Conservation (phyloP, 2,797 vertebrate species). For the Atherinosoma microstoma region DNA sequence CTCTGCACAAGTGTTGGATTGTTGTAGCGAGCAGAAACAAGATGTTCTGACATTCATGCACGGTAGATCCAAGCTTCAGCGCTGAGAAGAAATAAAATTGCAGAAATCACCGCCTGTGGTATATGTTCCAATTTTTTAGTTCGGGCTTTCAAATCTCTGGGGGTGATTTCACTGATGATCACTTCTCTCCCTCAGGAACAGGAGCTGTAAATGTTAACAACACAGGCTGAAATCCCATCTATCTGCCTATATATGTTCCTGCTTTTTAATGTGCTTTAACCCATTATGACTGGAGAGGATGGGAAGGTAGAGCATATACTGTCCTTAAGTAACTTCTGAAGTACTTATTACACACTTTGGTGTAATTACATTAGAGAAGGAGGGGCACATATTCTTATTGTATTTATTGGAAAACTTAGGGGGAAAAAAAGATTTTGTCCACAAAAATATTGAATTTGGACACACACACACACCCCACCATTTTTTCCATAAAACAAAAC, state of each 20-base stretch:
- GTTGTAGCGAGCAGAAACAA: slow-evolving; percentile 4
- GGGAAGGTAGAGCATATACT: slow-evolving; percentile 3
- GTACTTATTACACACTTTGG: not conserved
- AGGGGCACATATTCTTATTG: not conserved
- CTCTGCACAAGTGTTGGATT: slow-evolving; percentile 49
- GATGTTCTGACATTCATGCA: slow-evolving; percentile 30
- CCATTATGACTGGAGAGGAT: slow-evolving; percentile 15
- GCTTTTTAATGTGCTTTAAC: slow-evolving; percentile 62
- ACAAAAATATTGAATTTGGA: too few species aligned
- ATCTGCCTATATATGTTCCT: slow-evolving; percentile 56
- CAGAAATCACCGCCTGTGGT: slow-evolving; percentile 49
- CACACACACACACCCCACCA: too few species aligned
- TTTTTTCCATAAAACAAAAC: too few species aligned
- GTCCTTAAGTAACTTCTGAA: slow-evolving; percentile 1
- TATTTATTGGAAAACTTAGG: too few species aligned
- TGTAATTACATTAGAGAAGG: not conserved
- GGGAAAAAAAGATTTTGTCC: too few species aligned
- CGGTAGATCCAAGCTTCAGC: slow-evolving; percentile 18
- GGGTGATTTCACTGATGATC: slow-evolving; percentile 72
- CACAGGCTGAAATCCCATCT: slow-evolving; percentile 58
- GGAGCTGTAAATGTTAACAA: slow-evolving; percentile 73
- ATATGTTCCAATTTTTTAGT: slow-evolving; percentile 61
- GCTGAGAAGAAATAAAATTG: slow-evolving; percentile 40
- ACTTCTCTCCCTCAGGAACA: slow-evolving; percentile 60
- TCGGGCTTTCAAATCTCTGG: slow-evolving; percentile 58